These are phyloP conservation scores for Corythornis vintsioides DNA, from an alignment of 2,113 vertebrate species.

Conservation along the genomic window DNA sequence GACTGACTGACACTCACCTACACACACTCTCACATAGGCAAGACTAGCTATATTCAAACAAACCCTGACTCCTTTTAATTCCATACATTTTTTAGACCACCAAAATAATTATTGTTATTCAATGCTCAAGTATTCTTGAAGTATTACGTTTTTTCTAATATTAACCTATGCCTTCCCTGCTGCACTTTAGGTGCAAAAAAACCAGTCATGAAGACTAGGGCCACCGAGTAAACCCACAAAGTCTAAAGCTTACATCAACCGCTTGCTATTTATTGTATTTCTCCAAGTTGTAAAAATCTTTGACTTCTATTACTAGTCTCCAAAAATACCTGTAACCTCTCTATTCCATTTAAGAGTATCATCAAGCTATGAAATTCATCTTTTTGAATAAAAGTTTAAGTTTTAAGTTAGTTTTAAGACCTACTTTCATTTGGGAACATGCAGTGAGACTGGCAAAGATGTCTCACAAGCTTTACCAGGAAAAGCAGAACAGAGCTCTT, in stretches of 20 bases:
- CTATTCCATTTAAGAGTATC: neutral
- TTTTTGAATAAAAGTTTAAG: no score
- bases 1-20: neutral
- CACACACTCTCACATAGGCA: neutral
- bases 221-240: neutral
- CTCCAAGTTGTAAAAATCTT: neutral
- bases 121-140: neutral
- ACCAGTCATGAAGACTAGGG: neutral
- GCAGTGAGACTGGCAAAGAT: neutral
- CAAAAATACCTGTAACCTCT: neutral
- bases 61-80: neutral
- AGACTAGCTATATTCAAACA: neutral
- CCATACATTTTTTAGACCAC: neutral
- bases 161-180: neutral
- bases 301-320: neutral
- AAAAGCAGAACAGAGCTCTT: constrained; percentile 1
- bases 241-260: neutral
- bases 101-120: neutral
- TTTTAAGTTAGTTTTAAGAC: neutral
- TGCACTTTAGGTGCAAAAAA: neutral
- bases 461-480: neutral
- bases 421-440: neutral
- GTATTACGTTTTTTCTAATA: neutral
- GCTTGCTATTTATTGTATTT: neutral
- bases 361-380: neutral